Evolutionary conservation across 1,140 invertebrate genomes (phyloP).

Genomic region (Oreohelix idahoensis): DNA sequence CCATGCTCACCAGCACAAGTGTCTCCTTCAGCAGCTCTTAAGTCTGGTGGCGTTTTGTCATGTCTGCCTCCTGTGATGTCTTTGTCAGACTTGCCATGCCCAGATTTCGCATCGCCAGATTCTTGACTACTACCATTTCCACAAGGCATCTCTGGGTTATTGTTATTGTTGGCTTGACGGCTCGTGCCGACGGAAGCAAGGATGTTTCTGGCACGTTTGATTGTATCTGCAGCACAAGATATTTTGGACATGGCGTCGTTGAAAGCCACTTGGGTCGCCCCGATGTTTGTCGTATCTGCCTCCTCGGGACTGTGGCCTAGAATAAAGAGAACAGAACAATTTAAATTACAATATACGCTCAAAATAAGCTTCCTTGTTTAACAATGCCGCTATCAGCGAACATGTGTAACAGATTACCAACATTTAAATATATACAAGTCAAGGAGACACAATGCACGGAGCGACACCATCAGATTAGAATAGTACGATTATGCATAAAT

Average conservation of each 20-base stretch:
- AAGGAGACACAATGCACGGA: too few species aligned
- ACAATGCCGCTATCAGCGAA: too few species aligned
- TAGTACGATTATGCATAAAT: too few species aligned
- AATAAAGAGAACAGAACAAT: too few species aligned
- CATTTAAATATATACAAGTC: too few species aligned
- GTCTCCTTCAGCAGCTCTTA: background rate
- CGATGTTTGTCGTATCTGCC: background rate
- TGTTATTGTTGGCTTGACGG: conserved; percentile 16
- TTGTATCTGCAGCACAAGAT: background rate
- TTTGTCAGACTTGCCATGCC: background rate
- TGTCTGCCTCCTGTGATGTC: background rate
- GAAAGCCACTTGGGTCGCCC: background rate
- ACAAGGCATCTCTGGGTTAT: background rate
- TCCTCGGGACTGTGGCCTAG: background rate
- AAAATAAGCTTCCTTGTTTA: too few species aligned
- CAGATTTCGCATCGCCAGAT: background rate
- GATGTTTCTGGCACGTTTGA: conserved; percentile 1
- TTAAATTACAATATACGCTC: too few species aligned
- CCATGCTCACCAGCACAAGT: background rate
- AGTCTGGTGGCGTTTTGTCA: background rate
- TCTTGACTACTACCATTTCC: background rate
- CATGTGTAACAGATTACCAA: too few species aligned
- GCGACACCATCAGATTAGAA: too few species aligned
- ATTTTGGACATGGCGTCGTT: conserved; percentile 1
- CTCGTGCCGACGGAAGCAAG: background rate